These are phyloP conservation scores for Gerris buenoi DNA, from an alignment of 1,140 invertebrate genomes.

Conservation along the genomic window DNA sequence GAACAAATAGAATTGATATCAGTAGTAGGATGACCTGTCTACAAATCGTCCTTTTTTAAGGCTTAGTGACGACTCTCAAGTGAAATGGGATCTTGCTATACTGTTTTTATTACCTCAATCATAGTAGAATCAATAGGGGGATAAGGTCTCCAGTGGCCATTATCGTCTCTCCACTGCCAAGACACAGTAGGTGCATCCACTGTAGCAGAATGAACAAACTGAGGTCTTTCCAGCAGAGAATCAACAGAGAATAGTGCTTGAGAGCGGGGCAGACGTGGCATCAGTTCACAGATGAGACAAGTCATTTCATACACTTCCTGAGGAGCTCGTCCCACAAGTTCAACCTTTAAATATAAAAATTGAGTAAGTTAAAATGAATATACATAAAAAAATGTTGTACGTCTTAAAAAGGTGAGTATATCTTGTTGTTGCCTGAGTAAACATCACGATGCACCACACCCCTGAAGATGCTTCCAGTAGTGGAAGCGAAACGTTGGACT, in stretches of 20 bases:
- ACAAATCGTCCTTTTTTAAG: too few relatives aligned
- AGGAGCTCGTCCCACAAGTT: conserved; percentile 74
- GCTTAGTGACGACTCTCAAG: too few relatives aligned
- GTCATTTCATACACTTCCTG: conserved; percentile 95
- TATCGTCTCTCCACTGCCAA: conserved; percentile 92
- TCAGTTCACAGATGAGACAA: conserved; percentile 84
- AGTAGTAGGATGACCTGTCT: too few relatives aligned
- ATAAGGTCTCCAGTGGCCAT: conserved; percentile 56
- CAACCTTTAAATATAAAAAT: conserved; percentile 46
- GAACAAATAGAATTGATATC: too few relatives aligned
- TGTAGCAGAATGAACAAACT: conserved; percentile 34
- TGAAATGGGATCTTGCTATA: too few relatives aligned
- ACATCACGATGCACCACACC: too few relatives aligned
- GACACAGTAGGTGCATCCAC: conserved; percentile 55
- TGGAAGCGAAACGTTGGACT: too few relatives aligned
- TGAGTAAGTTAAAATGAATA: too few relatives aligned
- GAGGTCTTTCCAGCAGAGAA: conserved; percentile 58
- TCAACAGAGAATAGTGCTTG: conserved; percentile 84
- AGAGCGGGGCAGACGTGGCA: conserved; percentile 72
- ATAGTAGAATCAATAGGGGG: conserved; percentile 55
- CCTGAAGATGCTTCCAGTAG: too few relatives aligned
- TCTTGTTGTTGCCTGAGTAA: too few relatives aligned
- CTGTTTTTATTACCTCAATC: conserved; percentile 67
- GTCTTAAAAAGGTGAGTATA: too few relatives aligned
- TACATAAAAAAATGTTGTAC: too few relatives aligned